Evolutionary conservation across 2,888 invertebrate species (phyloP), one percentile per base, ranked within the genome.

Genomic region (Melikaiella ostensackeni): DNA sequence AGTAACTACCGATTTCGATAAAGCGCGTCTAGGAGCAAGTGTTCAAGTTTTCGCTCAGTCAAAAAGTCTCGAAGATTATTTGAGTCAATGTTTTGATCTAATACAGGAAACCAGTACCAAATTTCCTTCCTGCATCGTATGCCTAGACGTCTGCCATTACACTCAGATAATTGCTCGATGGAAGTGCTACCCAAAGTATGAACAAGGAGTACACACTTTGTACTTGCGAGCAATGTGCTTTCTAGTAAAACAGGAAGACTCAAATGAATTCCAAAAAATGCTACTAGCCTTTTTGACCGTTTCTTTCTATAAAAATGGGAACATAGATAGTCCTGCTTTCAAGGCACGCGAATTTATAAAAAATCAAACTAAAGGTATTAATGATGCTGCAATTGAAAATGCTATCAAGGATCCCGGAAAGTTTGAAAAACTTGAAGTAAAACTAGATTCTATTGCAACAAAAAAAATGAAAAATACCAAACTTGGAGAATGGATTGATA

Each of bases 11-110:
- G 63, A 63, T 38, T 83, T 82, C 11, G 80, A 82, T 57, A 77
- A 77, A 61, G 83, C 81, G 16, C 57, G 82, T 46, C 46, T 83
- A 30, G 80, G 81, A 24, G 75, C 80, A n/a, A 42, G 79, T 30
- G 73, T 50, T 30, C 50, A 63, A 76, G 77, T 80, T 30, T 80
- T 79, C 21, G 77, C n/a, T 2, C 46, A 79, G 50, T 74, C 61
- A 2, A 79, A 77, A 78, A 78, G 77, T 63, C 55, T 80, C 30
- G 19, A 73, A 63, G 5, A 78, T 57, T 78, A 78, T 64, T 74
- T 63, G n/a, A 11, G 7, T 13, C 2, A 30, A 24, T 75, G 75
- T 27, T 64, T 46, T 63, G n/a, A 27, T 2, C 5, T 33, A 16
- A 24, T 75, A 19, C 11, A 24, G 27, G 50, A 27, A 7, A n/a